Percentiles rank a stretch among this genome's conserved stretches.
phyloP scores from a whole-genome alignment of 2,113 vertebrate genomes.

The Amphilophus citrinellus region DNA sequence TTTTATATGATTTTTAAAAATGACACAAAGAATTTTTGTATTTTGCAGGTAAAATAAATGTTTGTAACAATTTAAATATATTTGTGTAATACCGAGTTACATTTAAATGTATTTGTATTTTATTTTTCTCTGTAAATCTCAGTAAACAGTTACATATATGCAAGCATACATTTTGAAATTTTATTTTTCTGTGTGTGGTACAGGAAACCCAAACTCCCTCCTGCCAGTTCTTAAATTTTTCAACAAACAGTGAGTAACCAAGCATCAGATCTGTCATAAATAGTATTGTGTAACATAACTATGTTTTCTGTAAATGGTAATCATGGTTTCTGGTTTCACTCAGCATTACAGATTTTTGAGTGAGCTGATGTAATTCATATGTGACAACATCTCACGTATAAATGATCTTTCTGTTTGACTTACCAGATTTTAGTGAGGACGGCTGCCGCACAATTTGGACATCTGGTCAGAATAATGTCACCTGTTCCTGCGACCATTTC shows the following conservation, averaged over 20 bases:
- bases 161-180: not conserved
- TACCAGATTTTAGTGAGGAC: not conserved
- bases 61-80: too few species aligned
- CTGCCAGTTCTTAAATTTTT: constrained; percentile 51
- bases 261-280: not conserved
- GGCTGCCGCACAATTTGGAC: constrained; percentile 32
- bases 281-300: not conserved
- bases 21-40: not conserved
- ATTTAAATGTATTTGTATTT: not conserved
- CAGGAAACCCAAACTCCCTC: not conserved
- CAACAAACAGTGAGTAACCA: constrained; percentile 36
- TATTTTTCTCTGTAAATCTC: not conserved
- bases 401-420: not conserved
- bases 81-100: not conserved
- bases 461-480: not conserved
- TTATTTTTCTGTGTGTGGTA: accelerated
- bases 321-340: not conserved
- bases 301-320: too few species aligned
- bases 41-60: not conserved
- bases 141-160: not conserved
- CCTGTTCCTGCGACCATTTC: constrained; percentile 65
- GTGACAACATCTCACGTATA: not conserved
- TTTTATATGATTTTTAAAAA: not conserved
- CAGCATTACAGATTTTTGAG: not conserved
- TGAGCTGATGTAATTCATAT: not conserved